Conservation (phyloP, 2,113 vertebrate genomes). For the Paralichthys olivaceus region DNA sequence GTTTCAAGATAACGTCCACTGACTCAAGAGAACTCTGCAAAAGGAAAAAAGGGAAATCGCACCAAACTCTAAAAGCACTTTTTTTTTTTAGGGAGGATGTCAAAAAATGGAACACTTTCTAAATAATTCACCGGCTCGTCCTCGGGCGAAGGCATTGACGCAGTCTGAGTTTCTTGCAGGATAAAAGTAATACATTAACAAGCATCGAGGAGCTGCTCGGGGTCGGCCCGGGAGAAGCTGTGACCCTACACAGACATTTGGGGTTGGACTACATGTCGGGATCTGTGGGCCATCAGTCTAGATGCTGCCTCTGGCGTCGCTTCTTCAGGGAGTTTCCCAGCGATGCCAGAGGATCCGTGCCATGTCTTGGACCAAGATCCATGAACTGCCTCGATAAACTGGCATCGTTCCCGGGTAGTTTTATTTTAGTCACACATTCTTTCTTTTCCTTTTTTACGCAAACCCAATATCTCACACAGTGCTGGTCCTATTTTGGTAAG, state of each 20-base stretch:
- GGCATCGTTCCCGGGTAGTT: conserved; percentile 38
- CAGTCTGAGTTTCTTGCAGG: conserved; percentile 16
- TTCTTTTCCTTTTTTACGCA: conserved; percentile 2
- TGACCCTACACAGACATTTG: conserved; percentile 1
- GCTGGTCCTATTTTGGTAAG: not conserved
- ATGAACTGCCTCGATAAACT: conserved; percentile 35
- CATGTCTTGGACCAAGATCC: conserved; percentile 32
- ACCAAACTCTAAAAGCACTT: not conserved
- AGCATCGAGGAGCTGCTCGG: conserved; percentile 11
- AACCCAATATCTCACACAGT: conserved; percentile 15
- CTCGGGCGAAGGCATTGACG: not conserved
- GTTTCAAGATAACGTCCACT: conserved; percentile 29
- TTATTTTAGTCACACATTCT: conserved; percentile 28
- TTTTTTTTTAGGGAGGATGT: conserved; percentile 3
- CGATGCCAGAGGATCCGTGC: conserved; percentile 9
- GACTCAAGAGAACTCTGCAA: not conserved
- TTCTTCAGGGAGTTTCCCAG: conserved; percentile 29
- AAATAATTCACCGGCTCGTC: conserved; percentile 23
- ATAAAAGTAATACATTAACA: conserved; percentile 32
- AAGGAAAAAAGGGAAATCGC: conserved; percentile 4
- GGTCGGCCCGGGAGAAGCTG: not conserved
- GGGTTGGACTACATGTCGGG: not conserved
- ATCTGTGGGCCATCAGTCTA: conserved; percentile 8
- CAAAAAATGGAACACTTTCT: conserved; percentile 28
- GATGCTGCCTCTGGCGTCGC: conserved; percentile 18